phyloP scores from a whole-genome alignment of 2,797 vertebrate species.

The Hypotaenidia philippensis region DNA sequence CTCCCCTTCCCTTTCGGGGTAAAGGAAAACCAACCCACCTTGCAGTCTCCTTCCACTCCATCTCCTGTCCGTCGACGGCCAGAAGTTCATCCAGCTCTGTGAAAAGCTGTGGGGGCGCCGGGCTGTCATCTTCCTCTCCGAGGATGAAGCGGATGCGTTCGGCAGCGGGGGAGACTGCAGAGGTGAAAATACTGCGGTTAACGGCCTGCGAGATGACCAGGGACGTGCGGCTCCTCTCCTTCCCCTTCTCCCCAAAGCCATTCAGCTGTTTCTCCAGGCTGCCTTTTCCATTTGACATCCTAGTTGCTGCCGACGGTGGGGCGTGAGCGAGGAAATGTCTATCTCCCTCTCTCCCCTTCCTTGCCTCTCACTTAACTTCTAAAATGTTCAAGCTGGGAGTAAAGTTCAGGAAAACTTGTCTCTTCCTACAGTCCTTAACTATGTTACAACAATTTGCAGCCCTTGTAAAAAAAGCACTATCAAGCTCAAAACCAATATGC shows the following conservation, averaged over 20 bases:
- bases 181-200: constrained; percentile 93
- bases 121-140: constrained; percentile 96
- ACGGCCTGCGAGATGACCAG: constrained; percentile 80
- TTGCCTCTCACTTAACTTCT: constrained; percentile 34
- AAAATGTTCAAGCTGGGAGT: constrained; percentile 65
- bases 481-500: constrained; percentile 31
- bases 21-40: constrained; percentile 83
- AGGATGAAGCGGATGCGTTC: constrained; percentile 98
- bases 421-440: constrained; percentile 40
- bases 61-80: constrained; percentile 94
- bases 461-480: constrained; percentile 37
- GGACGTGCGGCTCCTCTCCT: constrained; percentile 63
- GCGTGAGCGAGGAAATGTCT: constrained; percentile 42
- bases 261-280: constrained; percentile 76
- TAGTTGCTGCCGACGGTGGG: constrained; percentile 11
- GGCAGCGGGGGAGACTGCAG: constrained; percentile 93
- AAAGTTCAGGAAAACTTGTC: constrained; percentile 53
- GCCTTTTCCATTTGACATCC: constrained; percentile 78
- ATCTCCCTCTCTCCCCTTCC: constrained; percentile 65
- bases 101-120: constrained; percentile 95
- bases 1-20: background rate
- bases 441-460: constrained; percentile 26
- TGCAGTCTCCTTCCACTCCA: constrained; percentile 99
- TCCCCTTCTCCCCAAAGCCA: constrained; percentile 78
- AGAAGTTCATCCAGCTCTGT: constrained; percentile 97